A percentile compares a stretch with the other conserved stretches of the same genome.
Evolutionary conservation across 2,888 invertebrate species (phyloP).

Genomic region (Microdon myrmicae): DNA sequence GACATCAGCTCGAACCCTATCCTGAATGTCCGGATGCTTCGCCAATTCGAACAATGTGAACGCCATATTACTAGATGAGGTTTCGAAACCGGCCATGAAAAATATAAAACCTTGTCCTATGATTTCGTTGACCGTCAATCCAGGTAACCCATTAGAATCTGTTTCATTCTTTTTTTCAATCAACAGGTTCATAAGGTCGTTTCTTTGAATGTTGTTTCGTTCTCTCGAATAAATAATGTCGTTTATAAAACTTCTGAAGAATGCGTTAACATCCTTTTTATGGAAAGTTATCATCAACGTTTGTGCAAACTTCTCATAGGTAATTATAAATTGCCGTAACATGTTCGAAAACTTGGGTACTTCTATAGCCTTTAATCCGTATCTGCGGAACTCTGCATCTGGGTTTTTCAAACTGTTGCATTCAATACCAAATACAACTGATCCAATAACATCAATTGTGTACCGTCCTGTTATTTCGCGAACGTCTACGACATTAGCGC

Average conservation of each 20-base stretch:
- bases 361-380: slow-evolving; percentile 54
- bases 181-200: slow-evolving; percentile 59
- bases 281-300: slow-evolving; percentile 14
- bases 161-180: slow-evolving; percentile 55
- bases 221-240: slow-evolving; percentile 56
- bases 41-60: slow-evolving; percentile 69
- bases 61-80: slow-evolving; percentile 68
- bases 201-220: slow-evolving; percentile 54
- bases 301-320: slow-evolving; percentile 22
- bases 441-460: slow-evolving; percentile 68
- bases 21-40: slow-evolving; percentile 66
- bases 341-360: slow-evolving; percentile 50
- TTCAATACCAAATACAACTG: slow-evolving; percentile 67
- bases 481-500: slow-evolving; percentile 60
- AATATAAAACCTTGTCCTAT: slow-evolving; percentile 70
- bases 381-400: slow-evolving; percentile 60
- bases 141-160: slow-evolving; percentile 20
- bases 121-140: slow-evolving; percentile 67
- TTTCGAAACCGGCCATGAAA: slow-evolving; percentile 70
- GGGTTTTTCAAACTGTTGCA: slow-evolving; percentile 65
- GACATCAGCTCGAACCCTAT: slow-evolving; percentile 66
- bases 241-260: slow-evolving; percentile 55
- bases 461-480: slow-evolving; percentile 66
- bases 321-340: slow-evolving; percentile 53
- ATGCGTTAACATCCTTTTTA: slow-evolving; percentile 16